A percentile compares a stretch with the other conserved stretches of the same genome.
Evolutionary conservation across 2,888 invertebrate genomes (phyloP).

Genomic region (Tridacna gigas): DNA sequence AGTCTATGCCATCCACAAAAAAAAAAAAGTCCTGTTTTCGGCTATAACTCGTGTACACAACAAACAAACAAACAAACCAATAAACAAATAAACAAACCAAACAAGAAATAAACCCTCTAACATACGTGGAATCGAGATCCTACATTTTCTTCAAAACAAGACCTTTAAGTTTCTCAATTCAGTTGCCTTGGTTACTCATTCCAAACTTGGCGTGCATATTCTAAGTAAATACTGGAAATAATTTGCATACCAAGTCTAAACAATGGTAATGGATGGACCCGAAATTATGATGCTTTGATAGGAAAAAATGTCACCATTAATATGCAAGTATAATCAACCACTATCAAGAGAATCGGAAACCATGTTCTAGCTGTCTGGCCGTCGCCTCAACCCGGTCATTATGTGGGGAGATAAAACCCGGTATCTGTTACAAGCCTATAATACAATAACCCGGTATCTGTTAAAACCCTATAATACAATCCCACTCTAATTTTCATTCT

Average conservation of each 20-base stretch:
- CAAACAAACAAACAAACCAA: too few relatives aligned
- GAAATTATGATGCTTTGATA: slow-evolving; percentile 36
- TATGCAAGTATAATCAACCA: slow-evolving; percentile 37
- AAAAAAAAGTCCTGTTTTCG: too few relatives aligned
- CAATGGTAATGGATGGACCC: slow-evolving; percentile 20
- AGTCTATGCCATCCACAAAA: too few relatives aligned
- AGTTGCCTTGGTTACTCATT: too few relatives aligned
- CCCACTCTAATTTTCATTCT: slow-evolving; percentile 33
- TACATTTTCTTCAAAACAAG: too few relatives aligned
- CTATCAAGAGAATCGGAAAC: slow-evolving; percentile 6
- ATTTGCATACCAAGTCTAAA: slow-evolving; percentile 28
- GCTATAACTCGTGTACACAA: too few relatives aligned
- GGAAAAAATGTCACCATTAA: slow-evolving; percentile 31
- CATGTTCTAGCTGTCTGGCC: slow-evolving; percentile 19
- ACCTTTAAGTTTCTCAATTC: too few relatives aligned
- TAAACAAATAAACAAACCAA: too few relatives aligned
- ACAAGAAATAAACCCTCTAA: too few relatives aligned
- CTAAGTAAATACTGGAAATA: slow-evolving; percentile 15
- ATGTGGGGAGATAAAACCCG: slow-evolving; percentile 17
- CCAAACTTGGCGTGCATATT: slow-evolving; percentile 9
- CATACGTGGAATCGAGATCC: too few relatives aligned
- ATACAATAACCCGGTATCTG: slow-evolving; percentile 32
- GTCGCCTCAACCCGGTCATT: slow-evolving; percentile 12
- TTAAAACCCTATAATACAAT: slow-evolving; percentile 29
- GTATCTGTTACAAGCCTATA: slow-evolving; percentile 33